phyloP scores from a whole-genome alignment of 2,797 vertebrate species.

The Borostomias antarcticus region DNA sequence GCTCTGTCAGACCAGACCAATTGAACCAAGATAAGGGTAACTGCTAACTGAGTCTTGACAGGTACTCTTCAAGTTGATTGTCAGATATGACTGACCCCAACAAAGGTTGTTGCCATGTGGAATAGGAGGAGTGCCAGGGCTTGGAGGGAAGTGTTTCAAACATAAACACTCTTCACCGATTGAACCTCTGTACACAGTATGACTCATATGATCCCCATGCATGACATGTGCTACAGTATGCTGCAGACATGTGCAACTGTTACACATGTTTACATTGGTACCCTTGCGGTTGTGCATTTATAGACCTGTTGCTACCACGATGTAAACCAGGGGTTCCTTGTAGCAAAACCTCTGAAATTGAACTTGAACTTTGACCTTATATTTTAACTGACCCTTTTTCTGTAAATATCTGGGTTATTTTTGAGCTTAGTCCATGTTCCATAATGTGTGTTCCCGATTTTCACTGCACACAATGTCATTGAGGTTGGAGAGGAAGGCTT shows the following conservation, averaged over 20 bases:
- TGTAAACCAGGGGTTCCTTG: neutral
- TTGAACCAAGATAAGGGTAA: constrained; percentile 30
- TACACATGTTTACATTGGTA: too few relatives aligned
- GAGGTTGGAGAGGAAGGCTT: constrained; percentile 11
- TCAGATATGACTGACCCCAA: neutral
- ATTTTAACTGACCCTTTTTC: too few relatives aligned
- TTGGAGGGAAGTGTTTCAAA: neutral
- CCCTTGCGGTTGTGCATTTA: neutral
- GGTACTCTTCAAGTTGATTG: constrained; percentile 7
- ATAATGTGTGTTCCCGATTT: too few relatives aligned
- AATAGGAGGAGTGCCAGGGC: neutral
- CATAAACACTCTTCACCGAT: neutral
- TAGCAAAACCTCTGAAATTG: neutral
- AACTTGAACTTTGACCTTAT: too few relatives aligned
- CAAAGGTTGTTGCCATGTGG: constrained; percentile 7
- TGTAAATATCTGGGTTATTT: constrained; percentile 1
- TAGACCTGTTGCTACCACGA: neutral
- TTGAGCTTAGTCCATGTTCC: too few relatives aligned
- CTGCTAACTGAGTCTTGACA: constrained; percentile 25
- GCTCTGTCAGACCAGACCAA: constrained; percentile 13
- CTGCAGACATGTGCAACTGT: too few relatives aligned
- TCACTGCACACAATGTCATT: too few relatives aligned
- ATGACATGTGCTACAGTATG: neutral
- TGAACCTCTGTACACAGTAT: neutral
- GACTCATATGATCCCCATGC: neutral